Base-by-base conservation (phyloP, 2,113 vertebrate species). In the Fregata magnificens region DNA sequence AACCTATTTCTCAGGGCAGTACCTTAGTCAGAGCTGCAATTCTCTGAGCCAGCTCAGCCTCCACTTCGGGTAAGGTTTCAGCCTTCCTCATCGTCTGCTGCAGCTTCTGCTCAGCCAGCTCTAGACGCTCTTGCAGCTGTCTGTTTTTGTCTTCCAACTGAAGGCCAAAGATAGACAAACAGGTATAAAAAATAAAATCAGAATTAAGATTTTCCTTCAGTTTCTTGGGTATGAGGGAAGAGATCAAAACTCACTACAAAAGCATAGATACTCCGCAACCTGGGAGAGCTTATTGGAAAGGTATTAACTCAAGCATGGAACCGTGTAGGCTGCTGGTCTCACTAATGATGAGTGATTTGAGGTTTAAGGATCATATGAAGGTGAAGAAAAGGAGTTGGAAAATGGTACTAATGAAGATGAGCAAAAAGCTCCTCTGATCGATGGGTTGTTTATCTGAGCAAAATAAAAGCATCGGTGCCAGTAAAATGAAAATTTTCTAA, bases 1-100 rank as follows among this genome's bases (percentile, higher is more conserved):
- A 76, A 56, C 40, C 85, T 86, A 24, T 49, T 91, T 93, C 66
- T 94, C 44, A 91, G 52, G 18, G 24, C 29, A 95, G 53, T 98
- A 99, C 99, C 99, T 99, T 99, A 73, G 99, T 99, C 93, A 99
- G 98, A 56, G 99, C 99, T 42, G 99, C 99, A 97, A 99, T 99
- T 98, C 99, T 99, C 98, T 99, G 99, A 79, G 99, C 99, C 90
- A 99, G 97, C 80, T 99, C 99, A 44, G 99, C 99, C 97, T 99
- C 99, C n/a, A 99, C 99, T 98, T 99, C 99, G 0, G 99, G 99
- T 86, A 99, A 98, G 7, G 99, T 99, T 97, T 99, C 99, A 4
- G 99, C 99, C 97, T 99, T 99, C 96, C 99, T 99, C 99, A 99
- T 99, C 2, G 99, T 99, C 98, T 99, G 99, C 97, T 99, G 99